Evolutionary conservation across 2,888 invertebrate genomes (phyloP).

Genomic region (Cremastinae sp.): DNA sequence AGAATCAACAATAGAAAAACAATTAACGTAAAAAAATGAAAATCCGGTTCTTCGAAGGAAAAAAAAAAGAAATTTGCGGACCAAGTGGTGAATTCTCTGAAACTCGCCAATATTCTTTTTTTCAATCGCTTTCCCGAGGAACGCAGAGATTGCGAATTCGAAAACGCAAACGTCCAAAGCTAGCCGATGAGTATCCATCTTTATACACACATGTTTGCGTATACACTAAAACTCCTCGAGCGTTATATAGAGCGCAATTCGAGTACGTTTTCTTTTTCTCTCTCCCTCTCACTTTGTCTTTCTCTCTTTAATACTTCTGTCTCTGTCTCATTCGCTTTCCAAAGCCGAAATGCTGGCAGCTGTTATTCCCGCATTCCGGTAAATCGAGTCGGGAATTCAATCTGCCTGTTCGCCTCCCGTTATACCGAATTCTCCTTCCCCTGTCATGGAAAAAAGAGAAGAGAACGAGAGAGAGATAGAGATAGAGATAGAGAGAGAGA

Average conservation of each 20-base stretch:
- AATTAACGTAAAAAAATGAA: no score
- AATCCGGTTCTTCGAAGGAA: background rate
- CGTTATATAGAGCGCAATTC: conserved; percentile 32
- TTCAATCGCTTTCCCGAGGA: conserved; percentile 45
- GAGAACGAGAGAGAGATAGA: conserved; percentile 1
- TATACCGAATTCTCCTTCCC: conserved; percentile 48
- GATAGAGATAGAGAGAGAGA: conserved; percentile 17
- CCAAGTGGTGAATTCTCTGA: conserved; percentile 32
- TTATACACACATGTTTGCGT: background rate
- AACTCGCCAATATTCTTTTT: conserved; percentile 18
- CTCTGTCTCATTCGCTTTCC: no score
- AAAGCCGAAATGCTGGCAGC: conserved; percentile 65
- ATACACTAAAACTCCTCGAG: background rate
- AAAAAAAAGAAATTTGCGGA: conserved; percentile 56
- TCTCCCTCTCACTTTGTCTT: conserved; percentile 10
- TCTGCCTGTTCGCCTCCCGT: conserved; percentile 73
- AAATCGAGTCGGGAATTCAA: conserved; percentile 76
- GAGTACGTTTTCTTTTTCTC: conserved; percentile 4
- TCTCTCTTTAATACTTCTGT: no score
- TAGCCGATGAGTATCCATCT: conserved; percentile 16
- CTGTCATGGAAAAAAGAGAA: conserved; percentile 32
- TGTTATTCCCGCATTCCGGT: conserved; percentile 76
- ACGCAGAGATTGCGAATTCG: conserved; percentile 70
- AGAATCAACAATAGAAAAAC: no score
- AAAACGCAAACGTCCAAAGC: conserved; percentile 58